phyloP scores from a whole-genome alignment of 2,113 vertebrate genomes.

The Sitta europaea region DNA sequence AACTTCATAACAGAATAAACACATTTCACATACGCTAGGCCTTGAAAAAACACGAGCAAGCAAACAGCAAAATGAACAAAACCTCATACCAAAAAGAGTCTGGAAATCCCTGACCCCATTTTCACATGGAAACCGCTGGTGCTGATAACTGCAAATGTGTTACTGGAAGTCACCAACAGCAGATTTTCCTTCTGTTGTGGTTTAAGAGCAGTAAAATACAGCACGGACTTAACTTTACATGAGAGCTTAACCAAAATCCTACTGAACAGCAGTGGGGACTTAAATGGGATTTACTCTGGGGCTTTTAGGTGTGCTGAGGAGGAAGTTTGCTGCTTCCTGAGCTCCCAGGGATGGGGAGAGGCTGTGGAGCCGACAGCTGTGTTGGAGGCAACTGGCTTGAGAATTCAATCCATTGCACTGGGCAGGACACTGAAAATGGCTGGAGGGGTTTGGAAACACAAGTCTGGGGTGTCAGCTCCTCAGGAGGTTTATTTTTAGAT shows the following conservation, averaged over 20 bases:
- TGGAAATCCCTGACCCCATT: neutral
- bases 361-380: neutral
- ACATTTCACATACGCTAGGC: neutral
- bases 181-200: neutral
- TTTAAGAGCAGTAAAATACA: neutral
- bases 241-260: neutral
- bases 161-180: neutral
- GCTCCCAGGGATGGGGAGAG: neutral
- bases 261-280: neutral
- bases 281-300: neutral
- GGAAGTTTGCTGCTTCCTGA: neutral
- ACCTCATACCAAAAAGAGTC: neutral
- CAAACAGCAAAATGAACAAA: neutral
- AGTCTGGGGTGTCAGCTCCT: neutral
- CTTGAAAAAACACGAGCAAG: neutral
- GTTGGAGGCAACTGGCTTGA: neutral
- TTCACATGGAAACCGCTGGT: neutral
- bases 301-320: neutral
- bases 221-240: neutral
- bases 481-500: neutral
- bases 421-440: neutral
- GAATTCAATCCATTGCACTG: neutral
- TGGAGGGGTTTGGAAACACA: neutral
- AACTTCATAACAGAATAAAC: neutral
- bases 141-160: neutral